Evolutionary conservation across 2,888 invertebrate species (phyloP), one percentile per base, ranked within the genome.

Genomic region (Carabus problematicus): DNA sequence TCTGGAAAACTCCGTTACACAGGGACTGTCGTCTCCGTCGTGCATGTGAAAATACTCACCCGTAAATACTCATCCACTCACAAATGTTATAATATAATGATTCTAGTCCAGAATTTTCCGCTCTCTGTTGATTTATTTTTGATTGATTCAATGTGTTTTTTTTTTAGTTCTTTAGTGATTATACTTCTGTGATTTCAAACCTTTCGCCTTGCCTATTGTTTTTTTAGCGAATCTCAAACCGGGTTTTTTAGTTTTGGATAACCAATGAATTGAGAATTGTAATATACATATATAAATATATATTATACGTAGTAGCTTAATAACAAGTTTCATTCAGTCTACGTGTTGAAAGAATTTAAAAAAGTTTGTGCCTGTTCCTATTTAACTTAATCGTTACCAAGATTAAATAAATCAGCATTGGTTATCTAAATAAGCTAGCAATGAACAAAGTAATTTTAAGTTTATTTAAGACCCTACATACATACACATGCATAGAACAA

Each of bases 1-100:
- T 69, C 85, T 94, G 69, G 94, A 94, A 82, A 92, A 93, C 79
- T 94, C 94, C 64, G 89, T 95, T 70, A 94, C 94, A 42, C 86
- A 87, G 74, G 88, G 88, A 73, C 87, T 88, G 72, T 83, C 85
- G 41, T 82, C 82, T 40, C 81, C 74, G 42, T 69, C 64, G 39
- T 69, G 69, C 62, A 62, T 69, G 16, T 69, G 52, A 61, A 29
- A 61, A 59, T 40, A 43, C 19, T 42, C 59, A 56, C 18, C n/a
- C 16, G 52, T 19, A 1, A 55, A 29, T 19, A 55, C 66, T 56
- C 56, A 49, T 68, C 68, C 56, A 69, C 62, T 61, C 69, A 45
- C 52, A 67, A 29, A 6, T 29, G 29, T 29, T 29, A 29, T 29
- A 29, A 29, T 29, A 3, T 29, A n/a, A n/a, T 29, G 29, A 29